Base-by-base conservation (phyloP, 2,797 vertebrate species). In the Podarcis lilfordi region DNA sequence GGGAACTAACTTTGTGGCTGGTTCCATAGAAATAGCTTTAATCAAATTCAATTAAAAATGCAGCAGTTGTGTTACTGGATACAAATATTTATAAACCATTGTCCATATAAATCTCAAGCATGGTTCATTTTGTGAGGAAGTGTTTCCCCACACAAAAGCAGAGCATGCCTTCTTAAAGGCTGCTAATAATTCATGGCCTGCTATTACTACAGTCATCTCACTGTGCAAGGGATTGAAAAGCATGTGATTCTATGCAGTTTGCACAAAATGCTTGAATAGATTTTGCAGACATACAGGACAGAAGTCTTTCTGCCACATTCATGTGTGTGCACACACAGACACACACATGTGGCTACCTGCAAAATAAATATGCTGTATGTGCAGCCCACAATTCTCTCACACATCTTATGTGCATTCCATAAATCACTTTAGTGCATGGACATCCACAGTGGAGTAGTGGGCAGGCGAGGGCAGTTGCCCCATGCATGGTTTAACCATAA, bases 1-100 rank as follows among this genome's bases (percentile, higher is more conserved):
- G 25, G 25, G 55, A 80, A 66, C 17, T 89, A 25, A 69, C 40
- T 75, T 66, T 76, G 37, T 15, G 29, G 27, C 35, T 76, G 40
- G 40, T 37, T 75, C 23, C 40, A 66, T 66, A 71, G 71, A 89
- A 88, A 66, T 66, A 40, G 29, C 80, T 80, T 59, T 80, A 89
- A 88, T 83, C 77, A 23, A 83, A 15, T 69, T 74, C 11, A 74
- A 19, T 37, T 29, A 72, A 84, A 61, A 80, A 43, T 61, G 50
- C 68, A 80, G 13, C 35, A 64, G 35, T 27, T 72, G 19, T 87
- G 29, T 88, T 74, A 66, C 23, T 80, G 35, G 23, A 80, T 85
- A 64, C 43, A 75, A 85, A 80, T 66, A 89, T 74, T 75, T 85
- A 74, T 40, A 25, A 43, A 72, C 45, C 45, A 61, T 75, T 71